Evolutionary conservation across 1,140 invertebrate species (phyloP).

Genomic region (Zaprionus capensis): DNA sequence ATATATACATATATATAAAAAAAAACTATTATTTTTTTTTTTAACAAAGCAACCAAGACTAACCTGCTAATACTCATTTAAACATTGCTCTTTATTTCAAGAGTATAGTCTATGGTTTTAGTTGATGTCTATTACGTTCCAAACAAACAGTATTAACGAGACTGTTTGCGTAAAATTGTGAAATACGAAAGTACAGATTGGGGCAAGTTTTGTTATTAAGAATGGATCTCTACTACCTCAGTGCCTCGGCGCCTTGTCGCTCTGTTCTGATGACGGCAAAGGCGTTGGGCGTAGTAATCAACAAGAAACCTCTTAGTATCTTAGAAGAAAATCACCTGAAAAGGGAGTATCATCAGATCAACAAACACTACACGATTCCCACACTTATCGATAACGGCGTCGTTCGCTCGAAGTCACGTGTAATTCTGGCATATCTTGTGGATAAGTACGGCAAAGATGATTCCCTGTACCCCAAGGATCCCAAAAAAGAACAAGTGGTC

Average conservation of each 20-base stretch:
- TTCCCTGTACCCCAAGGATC: constrained; percentile 88
- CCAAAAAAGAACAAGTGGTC: constrained; percentile 88
- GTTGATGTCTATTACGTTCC: too few relatives aligned
- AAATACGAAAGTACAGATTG: constrained; percentile 22
- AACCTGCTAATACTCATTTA: neutral
- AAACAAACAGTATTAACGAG: neutral
- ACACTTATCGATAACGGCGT: constrained; percentile 89
- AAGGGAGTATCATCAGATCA: constrained; percentile 88
- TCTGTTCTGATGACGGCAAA: constrained; percentile 84
- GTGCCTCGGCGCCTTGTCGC: constrained; percentile 89
- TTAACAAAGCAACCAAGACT: neutral
- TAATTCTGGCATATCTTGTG: constrained; percentile 89
- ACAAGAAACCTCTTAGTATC: constrained; percentile 85
- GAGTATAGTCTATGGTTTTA: too few relatives aligned
- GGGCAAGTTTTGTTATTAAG: neutral
- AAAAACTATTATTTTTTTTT: neutral
- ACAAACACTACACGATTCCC: constrained; percentile 87
- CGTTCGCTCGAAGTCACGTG: constrained; percentile 88
- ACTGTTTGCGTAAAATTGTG: neutral
- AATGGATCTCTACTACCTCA: constrained; percentile 88
- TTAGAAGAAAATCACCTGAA: constrained; percentile 87
- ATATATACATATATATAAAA: neutral
- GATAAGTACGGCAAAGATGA: constrained; percentile 88
- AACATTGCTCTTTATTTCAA: too few relatives aligned
- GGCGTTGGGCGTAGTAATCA: constrained; percentile 84